Evolutionary conservation across 2,888 invertebrate genomes (phyloP), one percentile per base, ranked within the genome.

Genomic region (Trachelus iudaicus): DNA sequence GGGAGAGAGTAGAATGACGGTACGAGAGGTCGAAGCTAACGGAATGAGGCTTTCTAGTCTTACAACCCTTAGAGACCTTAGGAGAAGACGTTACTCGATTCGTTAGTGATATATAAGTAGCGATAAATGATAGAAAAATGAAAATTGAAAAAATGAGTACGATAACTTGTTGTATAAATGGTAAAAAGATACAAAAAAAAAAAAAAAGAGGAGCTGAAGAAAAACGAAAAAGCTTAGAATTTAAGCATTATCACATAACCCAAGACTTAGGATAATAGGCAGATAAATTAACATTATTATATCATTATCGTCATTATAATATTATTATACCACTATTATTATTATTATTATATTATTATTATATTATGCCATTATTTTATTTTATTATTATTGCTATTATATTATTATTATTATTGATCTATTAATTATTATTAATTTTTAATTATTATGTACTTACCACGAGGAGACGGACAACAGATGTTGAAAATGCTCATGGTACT

Each of bases 1-100:
- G 71, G 34, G 23, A 73, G 68, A 77, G 15, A 4, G 30, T n/a
- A 30, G 35, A 73, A 75, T 40, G 77, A 13, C 34, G 73, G 15
- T 68, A 75, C n/a, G 79, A 82, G 79, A 83, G 83, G 80, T 85
- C 80, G 83, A 40, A 85, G 85, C 82, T 85, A 85, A 85, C 86
- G 82, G 84, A 87, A 86, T 87, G 89, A 90, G 89, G 88, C 87
- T 89, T 88, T 90, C 90, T 91, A 91, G 91, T 91, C 90, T 88
- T 87, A 89, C 15, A 87, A 88, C 86, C 88, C 89, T 89, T 88
- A 85, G 86, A 87, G 84, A 86, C 85, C 86, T 84, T 83, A 85
- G 82, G 81, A 69, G 75, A 83, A 79, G 80, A 83, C 81, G 83
- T 87, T 81, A 83, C 84, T 87, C 83, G 83, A 80, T 86, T 87